A percentile compares a stretch with the other conserved stretches of the same genome.
Evolutionary conservation across 2,888 invertebrate genomes (phyloP).

Genomic region (Melanophora roralis): DNA sequence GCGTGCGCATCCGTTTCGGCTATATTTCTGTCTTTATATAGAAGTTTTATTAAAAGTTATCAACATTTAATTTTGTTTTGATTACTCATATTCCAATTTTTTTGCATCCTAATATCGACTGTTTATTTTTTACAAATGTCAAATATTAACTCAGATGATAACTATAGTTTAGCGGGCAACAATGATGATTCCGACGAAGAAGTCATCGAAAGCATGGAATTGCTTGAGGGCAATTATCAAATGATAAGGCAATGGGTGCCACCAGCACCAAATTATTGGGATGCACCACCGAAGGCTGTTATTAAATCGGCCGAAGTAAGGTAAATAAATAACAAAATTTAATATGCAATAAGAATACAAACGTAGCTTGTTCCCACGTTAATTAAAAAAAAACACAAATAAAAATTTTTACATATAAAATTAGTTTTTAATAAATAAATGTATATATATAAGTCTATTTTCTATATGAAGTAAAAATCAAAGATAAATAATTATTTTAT

Average conservation of each 20-base stretch:
- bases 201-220: constrained; percentile 76
- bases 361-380: no score
- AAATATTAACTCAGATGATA: constrained; percentile 69
- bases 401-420: no score
- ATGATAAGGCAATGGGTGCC: constrained; percentile 76
- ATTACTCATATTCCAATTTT: constrained; percentile 30
- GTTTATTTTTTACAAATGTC: constrained; percentile 48
- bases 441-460: no score
- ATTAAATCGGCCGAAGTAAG: constrained; percentile 77
- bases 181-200: constrained; percentile 76
- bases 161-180: constrained; percentile 67
- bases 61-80: constrained; percentile 54
- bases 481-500: no score
- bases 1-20: constrained; percentile 65
- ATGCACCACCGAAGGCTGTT: constrained; percentile 76
- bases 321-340: constrained; percentile 64
- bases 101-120: constrained; percentile 21
- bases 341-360: no score
- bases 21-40: constrained; percentile 29
- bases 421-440: no score
- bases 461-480: no score
- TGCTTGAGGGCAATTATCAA: constrained; percentile 77
- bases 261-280: constrained; percentile 76
- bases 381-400: no score
- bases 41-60: constrained; percentile 62